Evolutionary conservation across 2,888 invertebrate species (phyloP), one percentile per base, ranked within the genome.

Genomic region (Halictus quadricinctus): DNA sequence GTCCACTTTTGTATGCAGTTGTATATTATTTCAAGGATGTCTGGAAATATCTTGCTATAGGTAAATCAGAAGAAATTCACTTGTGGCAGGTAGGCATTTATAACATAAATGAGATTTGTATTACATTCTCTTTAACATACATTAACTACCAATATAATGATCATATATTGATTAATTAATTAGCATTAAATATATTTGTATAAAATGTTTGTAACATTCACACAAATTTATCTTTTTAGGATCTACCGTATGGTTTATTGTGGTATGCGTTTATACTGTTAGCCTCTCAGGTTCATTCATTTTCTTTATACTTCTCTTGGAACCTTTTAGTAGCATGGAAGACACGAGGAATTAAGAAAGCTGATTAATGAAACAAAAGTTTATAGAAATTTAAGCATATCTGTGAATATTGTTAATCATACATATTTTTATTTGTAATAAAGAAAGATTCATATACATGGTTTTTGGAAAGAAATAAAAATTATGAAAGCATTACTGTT

Each of bases 231-330:
- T 80, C 41, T 81, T 95, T 96, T 84, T 95, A 98, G 98, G 97
- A 97, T 25, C 97, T 97, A 94, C 99, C 99, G 0, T 98, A 98
- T 93, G 98, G 98, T 25, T 95, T 99, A 46, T 95, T 99, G 85
- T 99, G 98, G 99, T 98, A 98, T 94, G 97, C 97, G 84, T 99
- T 99, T 95, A 96, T 99, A 87, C 95, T 98, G 72, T 95, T 98
- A 18, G 98, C 98, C 10, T 96, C 97, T 66, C 99, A 99, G 95
- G 97, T 99, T 77, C 98, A 98, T 94, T 96, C 96, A 88, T 98
- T 98, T 95, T 97, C 98, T 78, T 94, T 98, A 60, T 97, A 97
- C 94, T 98, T 98, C 95, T 97, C 98, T 18, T 97, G 96, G 95
- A 97, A 97, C 94, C 96, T 98, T 87, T 95, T 98, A 85, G 96